phyloP scores from a whole-genome alignment of 1,140 invertebrate species.

The Aricia agestis region DNA sequence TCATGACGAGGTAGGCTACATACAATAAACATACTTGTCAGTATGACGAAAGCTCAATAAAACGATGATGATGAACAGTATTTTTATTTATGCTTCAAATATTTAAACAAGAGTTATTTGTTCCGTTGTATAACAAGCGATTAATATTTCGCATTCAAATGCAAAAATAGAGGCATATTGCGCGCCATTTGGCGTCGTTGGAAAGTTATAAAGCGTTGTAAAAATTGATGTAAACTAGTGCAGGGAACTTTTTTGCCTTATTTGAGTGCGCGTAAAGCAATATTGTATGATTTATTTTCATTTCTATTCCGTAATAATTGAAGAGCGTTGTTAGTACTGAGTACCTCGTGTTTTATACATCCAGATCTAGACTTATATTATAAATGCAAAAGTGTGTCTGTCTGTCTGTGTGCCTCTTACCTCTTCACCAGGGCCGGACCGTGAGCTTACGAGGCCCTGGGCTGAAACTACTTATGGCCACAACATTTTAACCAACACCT shows the following conservation, averaged over 20 bases:
- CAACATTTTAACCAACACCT: too few relatives aligned
- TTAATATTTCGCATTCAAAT: conserved; percentile 1
- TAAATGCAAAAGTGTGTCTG: too few relatives aligned
- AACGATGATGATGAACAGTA: not conserved
- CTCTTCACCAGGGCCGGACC: too few relatives aligned
- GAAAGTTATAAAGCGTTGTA: conserved; percentile 9
- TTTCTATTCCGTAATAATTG: not conserved
- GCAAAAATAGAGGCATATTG: not conserved
- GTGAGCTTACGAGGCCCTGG: too few relatives aligned
- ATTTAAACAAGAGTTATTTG: not conserved
- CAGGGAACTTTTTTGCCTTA: not conserved
- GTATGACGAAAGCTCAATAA: not conserved
- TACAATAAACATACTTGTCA: not conserved
- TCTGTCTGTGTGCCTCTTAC: too few relatives aligned
- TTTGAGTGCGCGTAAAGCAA: not conserved
- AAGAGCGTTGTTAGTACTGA: not conserved
- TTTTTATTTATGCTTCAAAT: not conserved
- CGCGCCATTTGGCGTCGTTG: not conserved
- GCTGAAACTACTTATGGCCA: too few relatives aligned
- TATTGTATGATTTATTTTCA: not conserved
- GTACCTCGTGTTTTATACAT: not conserved
- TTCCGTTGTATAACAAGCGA: not conserved
- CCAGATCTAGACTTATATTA: not conserved
- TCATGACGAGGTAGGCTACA: not conserved
- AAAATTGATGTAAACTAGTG: conserved; percentile 9